These are phyloP conservation scores for Monopis laevigella DNA, from an alignment of 2,888 invertebrate species.

Conservation along the genomic window DNA sequence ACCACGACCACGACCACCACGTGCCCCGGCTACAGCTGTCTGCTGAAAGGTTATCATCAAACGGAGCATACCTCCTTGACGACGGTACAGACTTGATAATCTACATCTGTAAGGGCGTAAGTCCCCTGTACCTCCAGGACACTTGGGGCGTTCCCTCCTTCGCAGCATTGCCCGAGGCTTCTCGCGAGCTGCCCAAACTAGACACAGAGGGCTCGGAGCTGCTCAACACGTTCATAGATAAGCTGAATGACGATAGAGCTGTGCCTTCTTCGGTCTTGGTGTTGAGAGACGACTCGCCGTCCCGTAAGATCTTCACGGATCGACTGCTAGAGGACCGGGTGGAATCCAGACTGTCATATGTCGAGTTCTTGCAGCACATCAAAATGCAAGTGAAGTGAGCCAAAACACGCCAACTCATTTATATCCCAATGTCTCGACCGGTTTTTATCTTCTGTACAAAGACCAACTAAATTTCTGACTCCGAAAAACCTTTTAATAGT, in stretches of 20 bases:
- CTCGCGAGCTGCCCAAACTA: slow-evolving; percentile 80
- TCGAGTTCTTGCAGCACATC: slow-evolving; percentile 97
- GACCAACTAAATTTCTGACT: too few species aligned
- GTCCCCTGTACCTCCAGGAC: slow-evolving; percentile 77
- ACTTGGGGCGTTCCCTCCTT: slow-evolving; percentile 81
- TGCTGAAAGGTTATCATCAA: slow-evolving; percentile 79
- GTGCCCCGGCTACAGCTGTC: slow-evolving; percentile 85
- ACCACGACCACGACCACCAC: slow-evolving; percentile 30
- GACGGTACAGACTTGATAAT: slow-evolving; percentile 83
- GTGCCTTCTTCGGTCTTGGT: slow-evolving; percentile 79
- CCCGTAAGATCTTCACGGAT: slow-evolving; percentile 83
- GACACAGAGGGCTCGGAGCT: slow-evolving; percentile 78
- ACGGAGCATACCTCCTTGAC: slow-evolving; percentile 93
- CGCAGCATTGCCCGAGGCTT: slow-evolving; percentile 78
- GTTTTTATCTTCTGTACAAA: too few species aligned
- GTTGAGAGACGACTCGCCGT: slow-evolving; percentile 94
- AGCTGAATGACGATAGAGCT: slow-evolving; percentile 87
- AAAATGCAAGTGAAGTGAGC: slow-evolving; percentile 90
- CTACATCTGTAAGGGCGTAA: slow-evolving; percentile 84
- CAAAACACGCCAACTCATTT: too few species aligned
- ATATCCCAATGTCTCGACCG: too few species aligned
- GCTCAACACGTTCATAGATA: slow-evolving; percentile 81
- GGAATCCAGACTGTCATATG: slow-evolving; percentile 94
- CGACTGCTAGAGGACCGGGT: slow-evolving; percentile 93
- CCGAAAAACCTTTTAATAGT: too few species aligned